Evolutionary conservation across 2,888 invertebrate species (phyloP).

Genomic region (Julus scanicus): DNA sequence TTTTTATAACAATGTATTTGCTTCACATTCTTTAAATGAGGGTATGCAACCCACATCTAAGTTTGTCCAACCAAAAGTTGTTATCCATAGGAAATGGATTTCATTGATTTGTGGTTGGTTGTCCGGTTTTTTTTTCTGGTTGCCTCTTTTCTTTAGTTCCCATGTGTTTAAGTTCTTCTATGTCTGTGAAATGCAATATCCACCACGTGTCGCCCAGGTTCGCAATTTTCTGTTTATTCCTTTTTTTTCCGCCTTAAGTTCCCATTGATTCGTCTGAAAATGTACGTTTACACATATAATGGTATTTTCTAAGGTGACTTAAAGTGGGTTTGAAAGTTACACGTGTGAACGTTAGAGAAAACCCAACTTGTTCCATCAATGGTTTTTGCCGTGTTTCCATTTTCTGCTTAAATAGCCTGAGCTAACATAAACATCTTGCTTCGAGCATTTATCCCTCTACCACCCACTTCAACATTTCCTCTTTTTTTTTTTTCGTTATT

Average conservation of each 20-base stretch:
- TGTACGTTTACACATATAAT: not conserved
- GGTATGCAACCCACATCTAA: not conserved
- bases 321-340: not conserved
- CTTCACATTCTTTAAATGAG: not conserved
- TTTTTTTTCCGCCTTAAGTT: not conserved
- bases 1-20: too few relatives aligned
- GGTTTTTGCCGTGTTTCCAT: conserved; percentile 46
- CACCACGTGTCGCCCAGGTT: not conserved
- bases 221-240: not conserved
- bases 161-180: not conserved
- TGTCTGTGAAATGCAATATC: not conserved
- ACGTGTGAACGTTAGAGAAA: conserved; percentile 10
- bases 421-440: conserved; percentile 48
- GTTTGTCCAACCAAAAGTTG: not conserved
- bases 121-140: not conserved
- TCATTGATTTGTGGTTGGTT: not conserved
- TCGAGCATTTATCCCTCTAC: not conserved
- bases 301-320: conserved; percentile 20
- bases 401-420: conserved; percentile 51
- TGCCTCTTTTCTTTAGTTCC: not conserved
- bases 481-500: conserved; percentile 26
- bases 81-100: not conserved
- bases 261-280: not conserved
- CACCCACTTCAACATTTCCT: not conserved
- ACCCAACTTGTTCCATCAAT: conserved; percentile 33